phyloP scores from a whole-genome alignment of 2,113 vertebrate genomes.

The crab-eating macaque (Macaca fascicularis) region DNA sequence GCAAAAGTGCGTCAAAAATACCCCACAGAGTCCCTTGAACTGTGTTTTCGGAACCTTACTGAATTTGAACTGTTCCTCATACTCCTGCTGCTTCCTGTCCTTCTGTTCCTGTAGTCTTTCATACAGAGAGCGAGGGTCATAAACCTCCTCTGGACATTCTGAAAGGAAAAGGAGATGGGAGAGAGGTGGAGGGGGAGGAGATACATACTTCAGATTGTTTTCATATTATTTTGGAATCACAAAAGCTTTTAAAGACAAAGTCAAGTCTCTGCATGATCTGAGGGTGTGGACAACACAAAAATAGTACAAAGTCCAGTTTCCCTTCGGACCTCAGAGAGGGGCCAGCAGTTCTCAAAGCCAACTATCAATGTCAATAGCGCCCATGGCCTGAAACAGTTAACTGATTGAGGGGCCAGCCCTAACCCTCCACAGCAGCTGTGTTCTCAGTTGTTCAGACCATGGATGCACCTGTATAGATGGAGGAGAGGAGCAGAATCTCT shows the following conservation, averaged over 20 bases:
- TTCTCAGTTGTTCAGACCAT: background rate
- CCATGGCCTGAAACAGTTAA: background rate
- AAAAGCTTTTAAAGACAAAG: slow-evolving; percentile 37
- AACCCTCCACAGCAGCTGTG: background rate
- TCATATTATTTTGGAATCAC: slow-evolving; percentile 48
- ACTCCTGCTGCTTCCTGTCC: slow-evolving; percentile 98
- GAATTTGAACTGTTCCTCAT: slow-evolving; percentile 99
- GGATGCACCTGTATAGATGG: background rate
- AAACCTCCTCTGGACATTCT: slow-evolving; percentile 96
- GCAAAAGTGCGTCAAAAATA: background rate
- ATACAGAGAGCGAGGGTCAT: slow-evolving; percentile 93
- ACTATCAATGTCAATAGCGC: background rate
- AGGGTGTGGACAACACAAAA: slow-evolving; percentile 45
- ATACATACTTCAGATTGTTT: slow-evolving; percentile 28
- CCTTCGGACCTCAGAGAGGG: background rate
- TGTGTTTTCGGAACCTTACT: slow-evolving; percentile 86
- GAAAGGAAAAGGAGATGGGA: slow-evolving; percentile 45
- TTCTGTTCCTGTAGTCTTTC: slow-evolving; percentile 98
- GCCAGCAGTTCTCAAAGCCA: slow-evolving; percentile 30
- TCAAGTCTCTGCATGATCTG: background rate
- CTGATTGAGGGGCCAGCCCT: background rate
- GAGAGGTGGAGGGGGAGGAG: background rate
- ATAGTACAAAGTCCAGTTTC: slow-evolving; percentile 28
- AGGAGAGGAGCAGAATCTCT: background rate
- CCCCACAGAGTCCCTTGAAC: background rate